Base-by-base conservation (phyloP, 2,888 invertebrate species). In the Lasioglossum villosulum region DNA sequence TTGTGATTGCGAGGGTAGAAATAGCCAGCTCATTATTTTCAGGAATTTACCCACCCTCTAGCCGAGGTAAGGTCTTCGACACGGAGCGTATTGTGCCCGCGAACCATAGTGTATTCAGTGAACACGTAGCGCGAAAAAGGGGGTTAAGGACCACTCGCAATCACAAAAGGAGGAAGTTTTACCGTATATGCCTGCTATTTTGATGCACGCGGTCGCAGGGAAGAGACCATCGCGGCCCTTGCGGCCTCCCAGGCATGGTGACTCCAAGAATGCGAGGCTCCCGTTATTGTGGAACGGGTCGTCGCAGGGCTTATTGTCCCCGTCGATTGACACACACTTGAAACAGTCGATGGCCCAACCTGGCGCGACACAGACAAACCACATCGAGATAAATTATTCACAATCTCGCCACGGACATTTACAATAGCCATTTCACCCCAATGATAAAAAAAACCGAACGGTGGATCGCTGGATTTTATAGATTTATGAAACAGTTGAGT, bases 201-300 rank as follows among this genome's bases (percentile, higher is more conserved):
- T 99, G 92, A 99, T 98, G 95, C 99, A 99, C 72, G 99, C 98
- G 0, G 99, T 99, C 30, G 99, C 99, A 0, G 99, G 99, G 95
- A 99, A 99, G 16, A 98, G 96, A 0, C 99, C 99, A 93, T 98
- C 97, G 52, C 99, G 96, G 1, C 98, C 98, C 95, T 99, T 99
- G 89, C 99, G 96, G 0, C 99, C 99, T 0, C 99, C 99, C 97
- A 98, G 97, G 95, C 99, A 99, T 4, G 99, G 98, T 4, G 98
- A 97, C 95, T 99, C 98, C 91, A 98, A 96, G 95, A 98, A 97
- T 90, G 97, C 97, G 81, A 97, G 96, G 2, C 98, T 98, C 93
- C 97, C 98, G 95, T 98, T 98, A 95, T 99, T 98, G 95, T 99
- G 98, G 95, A 98, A 99, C 0, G 99, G 98, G 95, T 99, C 99